These are phyloP conservation scores for Diaperis boleti DNA, from an alignment of 2,888 invertebrate species.

Conservation along the genomic window DNA sequence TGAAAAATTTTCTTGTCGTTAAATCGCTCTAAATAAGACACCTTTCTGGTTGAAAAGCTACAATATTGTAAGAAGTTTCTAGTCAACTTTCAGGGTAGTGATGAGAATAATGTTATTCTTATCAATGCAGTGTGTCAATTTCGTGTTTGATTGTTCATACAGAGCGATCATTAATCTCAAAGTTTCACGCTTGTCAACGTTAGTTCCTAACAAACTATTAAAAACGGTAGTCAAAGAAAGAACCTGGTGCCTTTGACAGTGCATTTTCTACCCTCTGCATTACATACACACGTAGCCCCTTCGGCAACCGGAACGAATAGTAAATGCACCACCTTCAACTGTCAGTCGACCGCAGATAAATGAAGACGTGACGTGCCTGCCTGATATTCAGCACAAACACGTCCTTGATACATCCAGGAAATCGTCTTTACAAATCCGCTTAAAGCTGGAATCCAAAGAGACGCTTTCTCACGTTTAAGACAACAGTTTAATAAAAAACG, in stretches of 20 bases:
- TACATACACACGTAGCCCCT: conserved; percentile 26
- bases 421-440: conserved; percentile 49
- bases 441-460: conserved; percentile 14
- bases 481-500: conserved; percentile 1
- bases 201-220: conserved; percentile 11
- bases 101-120: no score
- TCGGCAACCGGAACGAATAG: conserved; percentile 43
- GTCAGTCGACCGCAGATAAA: conserved; percentile 55
- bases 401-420: conserved; percentile 48
- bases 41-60: no score
- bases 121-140: no score
- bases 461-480: neutral
- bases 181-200: conserved; percentile 14
- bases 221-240: neutral
- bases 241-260: conserved; percentile 15
- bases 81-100: no score
- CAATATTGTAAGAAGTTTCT: no score
- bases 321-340: conserved; percentile 41
- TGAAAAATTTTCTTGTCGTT: no score
- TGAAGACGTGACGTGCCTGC: conserved; percentile 56
- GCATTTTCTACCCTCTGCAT: neutral
- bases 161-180: no score
- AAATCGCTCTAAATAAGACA: no score
- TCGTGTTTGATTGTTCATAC: no score
- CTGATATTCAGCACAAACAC: conserved; percentile 48